A percentile compares a stretch with the other conserved stretches of the same genome.
Evolutionary conservation across 2,113 vertebrate genomes (phyloP).

Genomic region (Eonycteris spelaea): DNA sequence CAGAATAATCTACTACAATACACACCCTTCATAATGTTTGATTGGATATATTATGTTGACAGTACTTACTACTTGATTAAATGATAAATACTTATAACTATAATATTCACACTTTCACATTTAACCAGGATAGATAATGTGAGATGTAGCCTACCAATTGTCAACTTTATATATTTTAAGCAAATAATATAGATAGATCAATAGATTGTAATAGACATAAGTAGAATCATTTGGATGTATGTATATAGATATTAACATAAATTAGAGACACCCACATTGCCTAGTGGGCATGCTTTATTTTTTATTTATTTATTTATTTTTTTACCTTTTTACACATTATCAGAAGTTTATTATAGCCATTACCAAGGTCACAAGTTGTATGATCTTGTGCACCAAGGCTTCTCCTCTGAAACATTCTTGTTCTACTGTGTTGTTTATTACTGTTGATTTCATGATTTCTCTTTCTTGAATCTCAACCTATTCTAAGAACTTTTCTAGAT

Average conservation of each 20-base stretch:
- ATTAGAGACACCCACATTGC: neutral
- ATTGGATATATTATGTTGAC: neutral
- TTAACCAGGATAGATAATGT: neutral
- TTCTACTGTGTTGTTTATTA: neutral
- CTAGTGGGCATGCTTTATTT: neutral
- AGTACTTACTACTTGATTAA: neutral
- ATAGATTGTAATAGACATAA: neutral
- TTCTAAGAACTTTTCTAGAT: neutral
- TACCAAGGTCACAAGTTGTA: neutral
- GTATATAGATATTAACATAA: neutral
- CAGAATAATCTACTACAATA: neutral
- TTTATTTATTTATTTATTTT: too few relatives aligned
- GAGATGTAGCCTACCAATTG: neutral
- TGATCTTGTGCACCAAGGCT: accelerated
- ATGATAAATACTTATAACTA: neutral
- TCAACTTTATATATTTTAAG: neutral
- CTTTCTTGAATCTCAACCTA: neutral
- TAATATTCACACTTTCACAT: neutral
- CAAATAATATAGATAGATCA: neutral
- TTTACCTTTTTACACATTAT: neutral
- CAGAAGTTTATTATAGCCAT: neutral
- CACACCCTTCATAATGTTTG: neutral
- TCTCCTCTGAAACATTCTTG: neutral
- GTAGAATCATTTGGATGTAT: neutral
- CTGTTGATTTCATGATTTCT: neutral